phyloP scores from a whole-genome alignment of 1,140 invertebrate genomes.

The Lordiphosa clarofinis region DNA sequence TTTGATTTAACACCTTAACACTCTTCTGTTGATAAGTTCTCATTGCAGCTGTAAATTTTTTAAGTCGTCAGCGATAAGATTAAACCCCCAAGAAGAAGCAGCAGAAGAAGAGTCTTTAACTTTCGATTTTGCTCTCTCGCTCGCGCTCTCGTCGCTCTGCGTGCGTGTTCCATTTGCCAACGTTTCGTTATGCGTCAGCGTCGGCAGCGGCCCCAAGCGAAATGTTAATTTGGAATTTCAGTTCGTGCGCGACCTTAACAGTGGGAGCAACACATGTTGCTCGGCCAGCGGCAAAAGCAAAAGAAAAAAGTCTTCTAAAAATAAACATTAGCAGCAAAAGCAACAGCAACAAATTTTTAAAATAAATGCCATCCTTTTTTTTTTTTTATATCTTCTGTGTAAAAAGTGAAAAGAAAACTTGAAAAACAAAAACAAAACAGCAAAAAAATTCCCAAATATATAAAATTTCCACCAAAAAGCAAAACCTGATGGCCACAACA shows the following conservation, averaged over 20 bases:
- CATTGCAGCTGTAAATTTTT: constrained; percentile 21
- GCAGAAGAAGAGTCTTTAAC: not conserved
- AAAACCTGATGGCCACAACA: constrained; percentile 76
- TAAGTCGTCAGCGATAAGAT: constrained; percentile 26
- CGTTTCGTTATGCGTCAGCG: constrained; percentile 11
- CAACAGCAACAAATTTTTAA: constrained; percentile 1
- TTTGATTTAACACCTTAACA: constrained; percentile 55
- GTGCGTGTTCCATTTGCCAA: constrained; percentile 27
- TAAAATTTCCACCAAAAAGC: constrained; percentile 8
- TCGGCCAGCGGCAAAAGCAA: not conserved
- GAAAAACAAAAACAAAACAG: constrained; percentile 13
- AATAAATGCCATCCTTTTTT: not conserved
- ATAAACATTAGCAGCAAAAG: not conserved
- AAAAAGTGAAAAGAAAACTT: constrained; percentile 17
- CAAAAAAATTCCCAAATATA: constrained; percentile 9
- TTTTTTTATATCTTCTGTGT: too few species aligned
- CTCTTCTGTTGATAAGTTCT: constrained; percentile 11
- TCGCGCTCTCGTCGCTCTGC: constrained; percentile 6
- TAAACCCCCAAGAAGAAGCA: not conserved
- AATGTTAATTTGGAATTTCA: constrained; percentile 36
- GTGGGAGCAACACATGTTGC: constrained; percentile 7
- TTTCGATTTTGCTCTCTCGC: constrained; percentile 5
- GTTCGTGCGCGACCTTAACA: constrained; percentile 10
- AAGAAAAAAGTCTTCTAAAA: not conserved
- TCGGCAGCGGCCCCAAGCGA: not conserved